Evolutionary conservation across 2,797 vertebrate genomes (phyloP).

Genomic region (Falco berigora): DNA sequence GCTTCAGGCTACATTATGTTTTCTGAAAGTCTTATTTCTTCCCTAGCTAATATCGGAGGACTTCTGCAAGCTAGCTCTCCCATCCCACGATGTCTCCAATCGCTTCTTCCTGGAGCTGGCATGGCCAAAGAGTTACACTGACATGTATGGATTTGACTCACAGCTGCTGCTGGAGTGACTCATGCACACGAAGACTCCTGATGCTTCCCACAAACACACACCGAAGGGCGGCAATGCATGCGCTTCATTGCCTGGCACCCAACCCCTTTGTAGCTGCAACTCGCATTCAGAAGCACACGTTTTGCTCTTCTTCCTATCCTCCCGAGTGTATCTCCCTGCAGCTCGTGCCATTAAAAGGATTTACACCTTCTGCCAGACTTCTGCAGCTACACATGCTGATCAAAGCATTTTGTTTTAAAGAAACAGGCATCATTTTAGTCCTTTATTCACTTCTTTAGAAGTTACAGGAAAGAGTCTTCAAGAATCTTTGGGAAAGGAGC

Average conservation of each 20-base stretch:
- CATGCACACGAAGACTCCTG: neutral
- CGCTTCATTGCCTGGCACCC: neutral
- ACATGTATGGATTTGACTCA: slow-evolving; percentile 17
- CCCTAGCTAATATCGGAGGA: neutral
- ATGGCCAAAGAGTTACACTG: neutral
- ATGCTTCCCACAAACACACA: neutral
- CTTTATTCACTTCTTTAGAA: neutral
- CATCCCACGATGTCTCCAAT: neutral
- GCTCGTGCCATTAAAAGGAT: neutral
- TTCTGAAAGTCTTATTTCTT: neutral
- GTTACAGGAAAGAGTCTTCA: neutral
- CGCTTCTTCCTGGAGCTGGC: neutral
- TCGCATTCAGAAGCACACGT: neutral
- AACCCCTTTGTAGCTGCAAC: neutral
- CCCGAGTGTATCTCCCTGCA: neutral
- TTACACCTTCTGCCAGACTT: neutral
- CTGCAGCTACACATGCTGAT: neutral
- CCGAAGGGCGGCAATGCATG: neutral
- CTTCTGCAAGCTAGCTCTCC: neutral
- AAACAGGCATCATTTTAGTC: neutral
- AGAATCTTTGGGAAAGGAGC: neutral
- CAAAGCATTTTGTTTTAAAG: neutral
- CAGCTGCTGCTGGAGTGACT: slow-evolving; percentile 23
- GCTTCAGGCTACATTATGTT: neutral
- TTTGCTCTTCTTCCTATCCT: neutral